A percentile compares a stretch with the other conserved stretches of the same genome.
Conservation (phyloP, 2,797 vertebrate genomes). For the Megaceryle alcyon region DNA sequence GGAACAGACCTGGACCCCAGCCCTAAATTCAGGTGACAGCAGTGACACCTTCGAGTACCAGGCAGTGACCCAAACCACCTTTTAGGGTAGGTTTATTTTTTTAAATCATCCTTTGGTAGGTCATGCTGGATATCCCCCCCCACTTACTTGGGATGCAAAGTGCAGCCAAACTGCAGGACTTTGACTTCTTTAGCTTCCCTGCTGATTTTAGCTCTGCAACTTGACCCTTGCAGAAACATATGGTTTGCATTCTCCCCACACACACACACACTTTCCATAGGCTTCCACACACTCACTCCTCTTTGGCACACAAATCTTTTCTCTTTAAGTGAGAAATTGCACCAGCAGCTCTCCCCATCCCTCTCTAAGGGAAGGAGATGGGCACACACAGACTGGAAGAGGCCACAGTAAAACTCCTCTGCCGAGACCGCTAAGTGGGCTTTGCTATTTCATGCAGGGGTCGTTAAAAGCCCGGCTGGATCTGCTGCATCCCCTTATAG, state of each 20-base stretch:
- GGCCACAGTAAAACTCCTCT: conserved; percentile 44
- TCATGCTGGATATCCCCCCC: accelerated
- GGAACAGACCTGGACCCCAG: neutral
- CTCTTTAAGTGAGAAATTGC: neutral
- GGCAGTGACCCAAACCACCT: neutral
- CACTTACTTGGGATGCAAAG: neutral
- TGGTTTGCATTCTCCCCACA: conserved; percentile 43
- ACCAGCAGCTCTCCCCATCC: neutral
- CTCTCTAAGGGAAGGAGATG: neutral
- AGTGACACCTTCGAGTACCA: neutral
- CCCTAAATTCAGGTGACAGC: neutral
- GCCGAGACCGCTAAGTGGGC: neutral
- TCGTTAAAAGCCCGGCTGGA: conserved; percentile 47
- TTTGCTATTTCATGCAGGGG: conserved; percentile 12
- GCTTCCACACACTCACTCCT: neutral
- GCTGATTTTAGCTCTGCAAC: conserved; percentile 17
- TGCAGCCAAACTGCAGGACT: neutral
- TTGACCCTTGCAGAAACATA: conserved; percentile 1
- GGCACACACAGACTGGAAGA: neutral
- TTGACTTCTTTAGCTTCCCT: neutral
- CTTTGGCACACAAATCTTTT: neutral
- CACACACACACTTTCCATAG: neutral
- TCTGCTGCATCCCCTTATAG: neutral
- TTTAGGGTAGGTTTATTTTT: neutral
- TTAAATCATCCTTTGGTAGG: neutral